Evolutionary conservation across 2,888 invertebrate genomes (phyloP).

Genomic region (Phrixothrix hirtus): DNA sequence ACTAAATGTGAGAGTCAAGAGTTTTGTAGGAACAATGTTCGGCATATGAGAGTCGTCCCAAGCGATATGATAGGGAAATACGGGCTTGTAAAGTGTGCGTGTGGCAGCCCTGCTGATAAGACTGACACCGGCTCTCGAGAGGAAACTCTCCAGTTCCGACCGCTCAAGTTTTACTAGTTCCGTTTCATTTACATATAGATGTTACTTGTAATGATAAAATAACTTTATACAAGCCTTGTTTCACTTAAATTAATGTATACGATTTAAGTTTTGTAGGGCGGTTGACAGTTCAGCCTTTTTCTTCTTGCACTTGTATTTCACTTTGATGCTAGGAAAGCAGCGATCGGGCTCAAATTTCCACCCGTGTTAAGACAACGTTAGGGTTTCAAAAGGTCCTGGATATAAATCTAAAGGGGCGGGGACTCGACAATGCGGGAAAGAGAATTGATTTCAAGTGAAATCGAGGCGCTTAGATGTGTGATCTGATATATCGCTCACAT

Average conservation of each 20-base stretch:
- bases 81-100: conserved; percentile 44
- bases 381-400: conserved; percentile 46
- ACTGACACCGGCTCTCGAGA: conserved; percentile 41
- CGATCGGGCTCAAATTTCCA: conserved; percentile 43
- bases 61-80: conserved; percentile 45
- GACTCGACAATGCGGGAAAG: conserved; percentile 45
- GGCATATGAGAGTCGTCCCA: conserved; percentile 41
- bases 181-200: conserved; percentile 43
- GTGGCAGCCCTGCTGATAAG: conserved; percentile 45
- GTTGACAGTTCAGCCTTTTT: no score
- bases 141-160: conserved; percentile 43
- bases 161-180: conserved; percentile 44
- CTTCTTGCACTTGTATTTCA: no score
- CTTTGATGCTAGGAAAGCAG: conserved; percentile 23
- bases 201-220: conserved; percentile 42
- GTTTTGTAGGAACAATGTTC: conserved; percentile 27
- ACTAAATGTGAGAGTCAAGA: conserved; percentile 27
- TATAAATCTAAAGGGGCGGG: conserved; percentile 49
- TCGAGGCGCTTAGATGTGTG: conserved; percentile 49
- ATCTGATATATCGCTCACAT: conserved; percentile 47
- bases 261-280: conserved; percentile 5
- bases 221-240: conserved; percentile 40
- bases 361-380: conserved; percentile 50
- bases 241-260: conserved; percentile 29
- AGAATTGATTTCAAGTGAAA: conserved; percentile 51